Evolutionary conservation across 2,888 invertebrate genomes (phyloP).

Genomic region (Drosophila nr. perissopoda): DNA sequence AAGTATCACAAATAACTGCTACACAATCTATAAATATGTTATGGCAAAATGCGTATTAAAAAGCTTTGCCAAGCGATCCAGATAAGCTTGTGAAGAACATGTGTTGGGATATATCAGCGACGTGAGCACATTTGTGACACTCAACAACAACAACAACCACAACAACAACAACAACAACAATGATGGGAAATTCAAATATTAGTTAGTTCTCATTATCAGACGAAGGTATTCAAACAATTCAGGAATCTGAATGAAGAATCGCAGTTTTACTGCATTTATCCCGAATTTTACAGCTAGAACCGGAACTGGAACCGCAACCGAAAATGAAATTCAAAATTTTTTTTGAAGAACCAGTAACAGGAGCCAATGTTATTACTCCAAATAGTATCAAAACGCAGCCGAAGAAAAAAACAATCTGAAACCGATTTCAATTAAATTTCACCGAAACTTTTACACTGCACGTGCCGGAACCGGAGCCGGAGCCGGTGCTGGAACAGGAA

Average conservation of each 20-base stretch:
- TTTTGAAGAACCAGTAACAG: not conserved
- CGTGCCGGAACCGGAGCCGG: too few species aligned
- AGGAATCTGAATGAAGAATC: not conserved
- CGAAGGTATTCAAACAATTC: not conserved
- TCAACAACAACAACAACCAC: not conserved
- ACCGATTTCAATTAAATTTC: not conserved
- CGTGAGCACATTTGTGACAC: not conserved
- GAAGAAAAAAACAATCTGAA: not conserved
- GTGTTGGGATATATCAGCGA: not conserved
- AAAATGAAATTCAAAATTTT: not conserved
- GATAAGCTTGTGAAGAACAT: not conserved
- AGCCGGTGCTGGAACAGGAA: too few species aligned
- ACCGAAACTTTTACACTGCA: not conserved
- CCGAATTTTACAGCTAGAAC: not conserved
- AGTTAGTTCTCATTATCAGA: not conserved
- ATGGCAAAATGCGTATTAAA: constrained; percentile 32
- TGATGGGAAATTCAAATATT: not conserved
- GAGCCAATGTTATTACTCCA: not conserved
- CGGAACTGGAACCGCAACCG: not conserved
- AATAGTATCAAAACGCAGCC: not conserved
- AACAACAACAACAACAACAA: not conserved
- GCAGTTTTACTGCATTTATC: not conserved
- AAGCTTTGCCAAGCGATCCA: constrained; percentile 20
- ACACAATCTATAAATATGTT: constrained; percentile 17
- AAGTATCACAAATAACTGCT: constrained; percentile 18